Conservation (phyloP, 37 sponge, comb jelly and placozoan genomes). For the Eunapius fragilis region DNA sequence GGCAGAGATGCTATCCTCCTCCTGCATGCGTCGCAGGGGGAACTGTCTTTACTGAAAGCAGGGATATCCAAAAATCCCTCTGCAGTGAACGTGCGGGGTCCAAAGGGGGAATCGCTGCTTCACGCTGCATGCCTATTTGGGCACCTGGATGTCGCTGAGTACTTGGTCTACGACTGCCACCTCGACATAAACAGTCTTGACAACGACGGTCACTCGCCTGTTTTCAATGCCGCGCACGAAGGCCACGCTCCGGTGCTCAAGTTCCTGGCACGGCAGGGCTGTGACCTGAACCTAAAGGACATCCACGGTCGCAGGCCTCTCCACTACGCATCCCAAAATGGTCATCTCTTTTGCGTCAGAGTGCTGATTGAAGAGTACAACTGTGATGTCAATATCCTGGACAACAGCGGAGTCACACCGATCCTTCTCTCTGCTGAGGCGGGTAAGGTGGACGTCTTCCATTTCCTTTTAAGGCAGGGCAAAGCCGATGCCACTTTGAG, state of each 20-base stretch:
- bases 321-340: slow-evolving; percentile 52
- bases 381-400: slow-evolving; percentile 4
- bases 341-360: slow-evolving; percentile 9
- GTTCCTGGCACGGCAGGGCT: slow-evolving; percentile 22
- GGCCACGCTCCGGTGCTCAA: slow-evolving; percentile 9
- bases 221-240: slow-evolving; percentile 56
- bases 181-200: slow-evolving; percentile 3
- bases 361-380: slow-evolving; percentile 2
- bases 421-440: slow-evolving; percentile 23
- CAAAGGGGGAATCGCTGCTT: slow-evolving; percentile 27
- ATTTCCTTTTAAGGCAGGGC: slow-evolving; percentile 14
- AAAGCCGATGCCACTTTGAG: background rate
- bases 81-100: background rate
- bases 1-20: background rate
- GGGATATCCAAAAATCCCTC: background rate
- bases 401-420: slow-evolving; percentile 13
- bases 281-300: slow-evolving; percentile 3
- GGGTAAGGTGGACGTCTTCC: slow-evolving; percentile 1
- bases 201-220: slow-evolving; percentile 34
- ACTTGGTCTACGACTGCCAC: slow-evolving; percentile 23
- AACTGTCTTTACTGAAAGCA: slow-evolving; percentile 21
- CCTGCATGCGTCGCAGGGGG: slow-evolving; percentile 17
- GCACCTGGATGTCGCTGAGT: slow-evolving; percentile 28
- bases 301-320: slow-evolving; percentile 25
- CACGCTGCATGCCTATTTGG: slow-evolving; percentile 48